phyloP scores from a whole-genome alignment of 2,888 invertebrate species.

The Stenolophus ochropezus region DNA sequence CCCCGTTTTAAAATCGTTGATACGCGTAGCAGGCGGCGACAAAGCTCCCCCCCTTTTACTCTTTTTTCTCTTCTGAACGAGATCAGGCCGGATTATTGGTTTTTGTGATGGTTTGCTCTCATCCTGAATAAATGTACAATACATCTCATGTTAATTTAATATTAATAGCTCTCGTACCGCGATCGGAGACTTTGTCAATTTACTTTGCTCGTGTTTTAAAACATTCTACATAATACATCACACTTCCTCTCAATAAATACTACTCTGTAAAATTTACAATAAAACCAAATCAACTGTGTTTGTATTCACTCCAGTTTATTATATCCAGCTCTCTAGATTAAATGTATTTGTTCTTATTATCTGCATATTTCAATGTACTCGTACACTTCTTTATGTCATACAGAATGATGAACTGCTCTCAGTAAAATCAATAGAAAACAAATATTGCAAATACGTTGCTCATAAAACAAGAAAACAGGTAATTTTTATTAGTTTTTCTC shows the following conservation, averaged over 20 bases:
- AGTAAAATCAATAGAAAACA: no score
- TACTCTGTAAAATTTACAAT: not conserved
- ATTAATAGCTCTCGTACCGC: not conserved
- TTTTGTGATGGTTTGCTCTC: slow-evolving; percentile 12
- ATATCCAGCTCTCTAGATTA: not conserved
- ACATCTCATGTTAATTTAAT: slow-evolving; percentile 14
- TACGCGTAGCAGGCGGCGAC: no score
- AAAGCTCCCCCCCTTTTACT: not conserved
- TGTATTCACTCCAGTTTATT: not conserved
- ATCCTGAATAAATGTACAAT: slow-evolving; percentile 23
- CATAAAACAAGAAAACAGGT: no score
- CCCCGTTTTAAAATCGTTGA: no score
- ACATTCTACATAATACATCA: not conserved
- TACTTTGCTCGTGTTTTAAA: slow-evolving; percentile 1
- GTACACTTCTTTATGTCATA: no score
- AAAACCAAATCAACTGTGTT: not conserved
- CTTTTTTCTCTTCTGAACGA: not conserved
- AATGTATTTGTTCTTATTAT: not conserved
- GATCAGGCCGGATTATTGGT: slow-evolving; percentile 10
- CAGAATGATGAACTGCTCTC: no score
- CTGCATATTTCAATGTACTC: not conserved
- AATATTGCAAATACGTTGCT: no score
- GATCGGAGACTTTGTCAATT: not conserved
- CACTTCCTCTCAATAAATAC: not conserved
- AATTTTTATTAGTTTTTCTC: no score